A percentile compares a stretch with the other conserved stretches of the same genome.
Evolutionary conservation across 2,797 vertebrate genomes (phyloP).

Genomic region (Ptychadena robeensis): DNA sequence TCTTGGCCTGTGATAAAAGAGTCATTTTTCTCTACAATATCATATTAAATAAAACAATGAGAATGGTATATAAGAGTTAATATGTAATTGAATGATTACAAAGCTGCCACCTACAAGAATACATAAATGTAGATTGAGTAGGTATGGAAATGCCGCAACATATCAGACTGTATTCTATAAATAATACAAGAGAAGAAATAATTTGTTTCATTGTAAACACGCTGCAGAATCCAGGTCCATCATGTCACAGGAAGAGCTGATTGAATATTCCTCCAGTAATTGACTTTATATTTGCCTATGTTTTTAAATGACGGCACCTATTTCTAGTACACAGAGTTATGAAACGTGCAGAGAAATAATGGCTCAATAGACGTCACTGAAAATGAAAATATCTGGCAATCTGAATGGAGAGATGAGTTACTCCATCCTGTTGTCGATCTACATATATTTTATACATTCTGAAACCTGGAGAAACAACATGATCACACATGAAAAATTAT

Average conservation of each 20-base stretch:
- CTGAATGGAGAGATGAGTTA: conserved; percentile 12
- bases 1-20: conserved; percentile 8
- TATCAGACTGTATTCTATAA: conserved; percentile 23
- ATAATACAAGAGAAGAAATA: conserved; percentile 33
- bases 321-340: conserved; percentile 47
- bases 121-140: conserved; percentile 9
- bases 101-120: neutral
- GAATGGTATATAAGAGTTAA: neutral
- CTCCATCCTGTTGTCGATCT: neutral
- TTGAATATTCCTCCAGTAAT: conserved; percentile 55
- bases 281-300: conserved; percentile 41
- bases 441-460: neutral
- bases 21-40: neutral
- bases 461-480: neutral
- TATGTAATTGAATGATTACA: conserved; percentile 5
- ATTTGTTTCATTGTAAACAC: conserved; percentile 47
- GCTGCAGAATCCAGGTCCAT: conserved; percentile 28
- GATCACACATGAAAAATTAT: neutral
- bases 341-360: conserved; percentile 16
- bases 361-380: conserved; percentile 19
- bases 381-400: conserved; percentile 9
- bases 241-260: conserved; percentile 37
- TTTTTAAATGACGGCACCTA: conserved; percentile 26
- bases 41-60: neutral
- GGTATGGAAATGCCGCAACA: neutral